Conservation (phyloP, 1,140 invertebrate genomes). For the fruit fly (Drosophila melanogaster) region Release_6_plus_ISO1_MT NT_033777.3:9088501-9089000, state of each 20-base stretch:
- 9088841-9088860: conserved; percentile 2
- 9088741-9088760: background rate
- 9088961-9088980: conserved; percentile 52
- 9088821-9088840: conserved; percentile 57
- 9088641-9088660: conserved; percentile 10
- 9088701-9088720: conserved; percentile 51
- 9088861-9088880: conserved; percentile 4
- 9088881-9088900: conserved; percentile 16
- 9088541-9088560: conserved; percentile 23
- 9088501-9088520: conserved; percentile 38
- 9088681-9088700: conserved; percentile 36
- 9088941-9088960: conserved; percentile 44
- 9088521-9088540: conserved; percentile 51
- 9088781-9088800: conserved; percentile 44
- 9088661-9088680: background rate
- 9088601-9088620: conserved; percentile 19
- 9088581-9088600: conserved; percentile 46
- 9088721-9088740: conserved; percentile 39
- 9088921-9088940: background rate
- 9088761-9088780: conserved; percentile 1
- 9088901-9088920: background rate
- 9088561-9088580: conserved; percentile 48
- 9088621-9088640: conserved; percentile 32
- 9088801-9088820: conserved; percentile 62
- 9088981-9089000: conserved; percentile 36